Evolutionary conservation across 2,113 vertebrate genomes (phyloP).

Genomic region (Anolis sagrei): DNA sequence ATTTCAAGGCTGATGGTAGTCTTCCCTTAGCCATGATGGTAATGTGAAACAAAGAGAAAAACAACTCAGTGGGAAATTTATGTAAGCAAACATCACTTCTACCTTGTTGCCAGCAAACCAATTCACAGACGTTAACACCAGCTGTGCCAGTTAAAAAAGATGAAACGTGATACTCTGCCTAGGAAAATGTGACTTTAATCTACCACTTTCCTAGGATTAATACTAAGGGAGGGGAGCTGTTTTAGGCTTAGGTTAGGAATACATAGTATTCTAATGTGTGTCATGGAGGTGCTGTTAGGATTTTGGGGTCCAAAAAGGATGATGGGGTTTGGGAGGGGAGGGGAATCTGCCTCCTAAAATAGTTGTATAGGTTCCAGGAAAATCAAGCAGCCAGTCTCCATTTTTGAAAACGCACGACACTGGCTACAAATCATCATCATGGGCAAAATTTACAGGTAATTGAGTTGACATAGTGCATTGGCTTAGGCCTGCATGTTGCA

Average conservation of each 20-base stretch:
- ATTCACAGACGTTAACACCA: neutral
- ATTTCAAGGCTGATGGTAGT: no score
- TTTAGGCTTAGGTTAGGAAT: neutral
- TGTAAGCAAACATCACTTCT: constrained; percentile 21
- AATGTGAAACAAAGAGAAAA: neutral
- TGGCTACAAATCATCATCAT: no score
- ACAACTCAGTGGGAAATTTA: neutral
- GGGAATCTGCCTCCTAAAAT: no score
- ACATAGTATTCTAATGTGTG: neutral
- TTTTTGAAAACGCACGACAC: no score
- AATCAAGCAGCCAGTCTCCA: no score
- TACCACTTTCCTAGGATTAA: constrained; percentile 21
- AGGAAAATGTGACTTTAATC: constrained; percentile 16
- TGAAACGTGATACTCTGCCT: constrained; percentile 29
- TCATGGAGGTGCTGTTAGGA: no score
- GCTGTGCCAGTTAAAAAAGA: constrained; percentile 21
- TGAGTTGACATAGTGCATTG: no score
- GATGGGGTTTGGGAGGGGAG: neutral
- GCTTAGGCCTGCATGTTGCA: no score
- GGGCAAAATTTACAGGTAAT: no score
- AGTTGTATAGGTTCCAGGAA: no score
- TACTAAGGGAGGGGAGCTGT: neutral
- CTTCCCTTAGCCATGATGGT: no score
- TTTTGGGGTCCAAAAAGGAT: neutral
- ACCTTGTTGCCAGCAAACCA: constrained; percentile 10